These are phyloP conservation scores for Euleptes europaea DNA, from an alignment of 2,113 vertebrate species.

Conservation along the genomic window DNA sequence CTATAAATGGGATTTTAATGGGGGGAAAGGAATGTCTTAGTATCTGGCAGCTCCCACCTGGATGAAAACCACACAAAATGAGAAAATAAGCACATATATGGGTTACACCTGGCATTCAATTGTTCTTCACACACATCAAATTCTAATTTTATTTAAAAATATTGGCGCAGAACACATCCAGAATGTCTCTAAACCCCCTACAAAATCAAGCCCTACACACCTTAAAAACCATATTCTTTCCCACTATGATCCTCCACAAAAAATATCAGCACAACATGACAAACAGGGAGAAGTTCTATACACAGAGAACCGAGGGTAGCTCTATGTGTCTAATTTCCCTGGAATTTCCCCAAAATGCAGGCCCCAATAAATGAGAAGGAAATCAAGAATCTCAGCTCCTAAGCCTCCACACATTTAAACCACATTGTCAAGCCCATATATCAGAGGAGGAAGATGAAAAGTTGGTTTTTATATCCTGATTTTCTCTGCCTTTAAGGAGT, in stretches of 20 bases:
- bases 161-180: background rate
- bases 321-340: no score
- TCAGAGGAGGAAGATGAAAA: no score
- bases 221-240: background rate
- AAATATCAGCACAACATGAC: background rate
- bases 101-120: background rate
- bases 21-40: background rate
- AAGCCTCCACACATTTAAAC: background rate
- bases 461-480: no score
- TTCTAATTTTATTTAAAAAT: background rate
- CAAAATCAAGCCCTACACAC: background rate
- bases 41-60: background rate
- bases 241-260: background rate
- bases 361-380: background rate
- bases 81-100: background rate
- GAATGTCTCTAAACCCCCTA: background rate
- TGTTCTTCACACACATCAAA: background rate
- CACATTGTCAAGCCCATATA: background rate
- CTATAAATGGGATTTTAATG: background rate
- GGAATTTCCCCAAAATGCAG: background rate
- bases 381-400: no score
- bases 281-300: no score
- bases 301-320: background rate
- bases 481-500: no score
- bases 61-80: background rate